A percentile compares a stretch with the other conserved stretches of the same genome.
Conservation (phyloP, 1,140 invertebrate genomes). For the Colletes gigas region DNA sequence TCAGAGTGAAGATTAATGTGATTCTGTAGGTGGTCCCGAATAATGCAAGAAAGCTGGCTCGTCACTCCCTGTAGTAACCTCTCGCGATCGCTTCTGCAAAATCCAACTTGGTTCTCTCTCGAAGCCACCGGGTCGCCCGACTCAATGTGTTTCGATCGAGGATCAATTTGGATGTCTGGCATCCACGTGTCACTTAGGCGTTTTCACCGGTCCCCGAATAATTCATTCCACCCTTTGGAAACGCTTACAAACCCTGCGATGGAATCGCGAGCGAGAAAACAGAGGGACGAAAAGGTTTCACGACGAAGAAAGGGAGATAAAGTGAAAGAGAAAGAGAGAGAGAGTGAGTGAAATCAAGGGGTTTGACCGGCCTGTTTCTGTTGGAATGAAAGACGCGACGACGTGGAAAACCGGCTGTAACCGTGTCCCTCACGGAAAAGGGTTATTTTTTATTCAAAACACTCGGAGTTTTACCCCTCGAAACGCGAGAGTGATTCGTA, state of each 20-base stretch:
- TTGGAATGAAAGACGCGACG: slow-evolving; percentile 41
- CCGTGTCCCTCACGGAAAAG: slow-evolving; percentile 21
- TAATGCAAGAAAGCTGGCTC: slow-evolving; percentile 68
- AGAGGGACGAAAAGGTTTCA: slow-evolving; percentile 12
- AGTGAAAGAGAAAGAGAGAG: not conserved
- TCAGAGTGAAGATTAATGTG: slow-evolving; percentile 56
- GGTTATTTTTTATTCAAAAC: slow-evolving; percentile 74
- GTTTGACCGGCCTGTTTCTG: slow-evolving; percentile 46
- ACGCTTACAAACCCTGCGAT: slow-evolving; percentile 50
- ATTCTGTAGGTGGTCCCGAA: slow-evolving; percentile 65
- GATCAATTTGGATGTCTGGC: slow-evolving; percentile 79
- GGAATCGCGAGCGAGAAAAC: slow-evolving; percentile 37
- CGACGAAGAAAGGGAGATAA: not conserved
- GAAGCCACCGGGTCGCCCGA: not conserved
- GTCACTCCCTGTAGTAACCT: not conserved
- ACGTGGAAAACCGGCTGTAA: slow-evolving; percentile 55
- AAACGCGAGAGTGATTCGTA: slow-evolving; percentile 11
- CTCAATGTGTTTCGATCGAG: slow-evolving; percentile 69
- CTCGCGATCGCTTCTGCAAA: slow-evolving; percentile 25
- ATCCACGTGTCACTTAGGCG: slow-evolving; percentile 78
- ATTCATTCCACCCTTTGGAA: slow-evolving; percentile 74
- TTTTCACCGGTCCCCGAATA: slow-evolving; percentile 77
- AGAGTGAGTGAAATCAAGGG: slow-evolving; percentile 41
- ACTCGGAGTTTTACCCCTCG: slow-evolving; percentile 64
- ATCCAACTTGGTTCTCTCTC: slow-evolving; percentile 11